Evolutionary conservation across 2,113 vertebrate species (phyloP).

Genomic region (Ochotona princeps): DNA sequence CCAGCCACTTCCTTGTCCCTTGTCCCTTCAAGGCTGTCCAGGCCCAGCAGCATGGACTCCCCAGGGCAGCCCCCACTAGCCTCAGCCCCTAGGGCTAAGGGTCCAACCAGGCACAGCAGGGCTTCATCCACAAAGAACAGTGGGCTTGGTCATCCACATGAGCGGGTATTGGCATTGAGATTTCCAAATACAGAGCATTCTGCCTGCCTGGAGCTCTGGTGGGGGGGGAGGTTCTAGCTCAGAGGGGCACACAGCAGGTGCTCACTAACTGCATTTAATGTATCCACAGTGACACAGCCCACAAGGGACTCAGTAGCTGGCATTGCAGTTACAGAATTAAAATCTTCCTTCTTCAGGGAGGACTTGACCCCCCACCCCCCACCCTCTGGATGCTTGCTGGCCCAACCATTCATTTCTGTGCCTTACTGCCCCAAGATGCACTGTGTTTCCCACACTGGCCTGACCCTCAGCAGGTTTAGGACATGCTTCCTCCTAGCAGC

Average conservation of each 20-base stretch:
- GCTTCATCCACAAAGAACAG: background rate
- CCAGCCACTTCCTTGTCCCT: background rate
- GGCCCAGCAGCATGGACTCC: background rate
- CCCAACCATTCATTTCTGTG: background rate
- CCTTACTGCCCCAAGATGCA: background rate
- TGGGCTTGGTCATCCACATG: slow-evolving; percentile 1
- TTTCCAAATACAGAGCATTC: slow-evolving; percentile 51
- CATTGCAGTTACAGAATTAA: background rate
- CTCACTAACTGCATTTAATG: slow-evolving; percentile 40
- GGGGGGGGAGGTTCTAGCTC: background rate
- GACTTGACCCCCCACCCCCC: background rate
- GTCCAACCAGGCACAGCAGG: background rate
- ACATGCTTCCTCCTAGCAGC: background rate
- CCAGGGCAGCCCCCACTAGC: background rate
- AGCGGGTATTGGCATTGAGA: background rate
- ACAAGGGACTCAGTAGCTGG: background rate
- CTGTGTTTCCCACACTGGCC: background rate
- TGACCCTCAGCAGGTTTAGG: background rate
- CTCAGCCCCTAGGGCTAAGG: background rate
- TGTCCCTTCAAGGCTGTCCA: background rate
- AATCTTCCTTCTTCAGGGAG: background rate
- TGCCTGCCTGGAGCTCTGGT: background rate
- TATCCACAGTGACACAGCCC: background rate
- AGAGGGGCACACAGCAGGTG: slow-evolving; percentile 52
- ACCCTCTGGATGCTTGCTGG: background rate